Conservation (phyloP, 2,888 invertebrate genomes). For the Artemia sp. region DNA sequence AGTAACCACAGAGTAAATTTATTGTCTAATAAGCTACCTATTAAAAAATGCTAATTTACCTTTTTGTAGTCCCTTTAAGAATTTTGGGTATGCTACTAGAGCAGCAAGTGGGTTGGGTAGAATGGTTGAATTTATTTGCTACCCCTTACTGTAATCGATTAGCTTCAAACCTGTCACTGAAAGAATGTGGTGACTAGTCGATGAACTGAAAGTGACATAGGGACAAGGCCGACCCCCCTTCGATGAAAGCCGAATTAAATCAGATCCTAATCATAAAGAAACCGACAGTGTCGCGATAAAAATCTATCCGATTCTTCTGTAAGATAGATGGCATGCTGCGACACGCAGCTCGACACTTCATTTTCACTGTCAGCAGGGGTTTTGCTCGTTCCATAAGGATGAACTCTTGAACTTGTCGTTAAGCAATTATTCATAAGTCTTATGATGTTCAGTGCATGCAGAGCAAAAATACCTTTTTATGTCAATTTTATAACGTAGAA, state of each 20-base stretch:
- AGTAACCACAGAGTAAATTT: no score
- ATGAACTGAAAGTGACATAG: neutral
- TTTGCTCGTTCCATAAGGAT: no score
- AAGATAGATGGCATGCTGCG: slow-evolving; percentile 12
- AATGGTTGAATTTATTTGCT: neutral
- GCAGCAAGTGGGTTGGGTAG: slow-evolving; percentile 11
- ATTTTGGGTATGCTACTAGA: neutral
- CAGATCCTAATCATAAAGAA: slow-evolving; percentile 14
- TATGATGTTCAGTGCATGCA: no score
- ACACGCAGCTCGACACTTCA: slow-evolving; percentile 14
- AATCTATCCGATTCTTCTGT: slow-evolving; percentile 8
- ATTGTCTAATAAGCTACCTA: no score
- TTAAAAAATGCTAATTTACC: no score
- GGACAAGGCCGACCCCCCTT: neutral
- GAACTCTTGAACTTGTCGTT: no score
- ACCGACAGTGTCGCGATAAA: slow-evolving; percentile 10
- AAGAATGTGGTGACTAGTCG: slow-evolving; percentile 14
- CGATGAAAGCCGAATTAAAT: slow-evolving; percentile 15
- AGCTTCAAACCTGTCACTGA: neutral
- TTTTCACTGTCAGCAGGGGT: slow-evolving; percentile 2
- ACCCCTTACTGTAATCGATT: slow-evolving; percentile 14
- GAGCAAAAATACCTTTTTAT: no score
- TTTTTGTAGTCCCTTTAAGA: no score
- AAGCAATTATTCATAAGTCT: no score
- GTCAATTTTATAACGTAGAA: no score